phyloP scores from a whole-genome alignment of 1,140 invertebrate genomes.

The Euschistus heros region DNA sequence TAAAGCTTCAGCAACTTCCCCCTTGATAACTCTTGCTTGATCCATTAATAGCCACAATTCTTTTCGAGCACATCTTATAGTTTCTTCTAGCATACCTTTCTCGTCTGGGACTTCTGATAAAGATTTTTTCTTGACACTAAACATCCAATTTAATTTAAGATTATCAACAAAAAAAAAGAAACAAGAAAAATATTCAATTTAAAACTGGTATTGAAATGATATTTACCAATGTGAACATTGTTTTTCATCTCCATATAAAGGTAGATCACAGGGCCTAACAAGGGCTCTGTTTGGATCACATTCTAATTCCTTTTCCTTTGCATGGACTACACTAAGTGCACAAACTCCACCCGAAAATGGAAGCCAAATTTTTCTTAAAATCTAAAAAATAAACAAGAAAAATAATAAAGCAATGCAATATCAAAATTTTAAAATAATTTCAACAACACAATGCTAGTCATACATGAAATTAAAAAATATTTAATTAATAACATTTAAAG shows the following conservation, averaged over 20 bases:
- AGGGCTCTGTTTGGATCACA: slow-evolving; percentile 14
- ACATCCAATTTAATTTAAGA: background rate
- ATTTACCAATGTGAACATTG: slow-evolving; percentile 21
- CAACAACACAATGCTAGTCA: too few species aligned
- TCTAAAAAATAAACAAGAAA: background rate
- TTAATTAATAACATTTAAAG: too few species aligned
- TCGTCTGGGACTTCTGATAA: background rate
- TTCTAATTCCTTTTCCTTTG: slow-evolving; percentile 10
- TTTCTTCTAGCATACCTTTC: slow-evolving; percentile 4
- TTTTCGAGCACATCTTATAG: slow-evolving; percentile 21
- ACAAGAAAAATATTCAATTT: background rate
- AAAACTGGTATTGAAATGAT: background rate
- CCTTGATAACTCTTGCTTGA: slow-evolving; percentile 16
- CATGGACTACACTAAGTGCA: slow-evolving; percentile 12
- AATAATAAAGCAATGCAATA: too few species aligned
- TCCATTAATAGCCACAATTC: slow-evolving; percentile 19
- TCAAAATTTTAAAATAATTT: too few species aligned
- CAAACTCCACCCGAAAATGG: slow-evolving; percentile 6
- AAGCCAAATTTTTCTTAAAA: slow-evolving; percentile 12
- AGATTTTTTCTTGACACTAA: background rate
- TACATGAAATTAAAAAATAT: too few species aligned
- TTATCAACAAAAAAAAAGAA: background rate
- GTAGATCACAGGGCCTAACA: slow-evolving; percentile 13
- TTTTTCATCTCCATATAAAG: slow-evolving; percentile 20
- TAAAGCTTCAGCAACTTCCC: slow-evolving; percentile 26